Evolutionary conservation across 2,113 vertebrate genomes (phyloP), one percentile per base, ranked within the genome.

Genomic region (Zingel zingel): DNA sequence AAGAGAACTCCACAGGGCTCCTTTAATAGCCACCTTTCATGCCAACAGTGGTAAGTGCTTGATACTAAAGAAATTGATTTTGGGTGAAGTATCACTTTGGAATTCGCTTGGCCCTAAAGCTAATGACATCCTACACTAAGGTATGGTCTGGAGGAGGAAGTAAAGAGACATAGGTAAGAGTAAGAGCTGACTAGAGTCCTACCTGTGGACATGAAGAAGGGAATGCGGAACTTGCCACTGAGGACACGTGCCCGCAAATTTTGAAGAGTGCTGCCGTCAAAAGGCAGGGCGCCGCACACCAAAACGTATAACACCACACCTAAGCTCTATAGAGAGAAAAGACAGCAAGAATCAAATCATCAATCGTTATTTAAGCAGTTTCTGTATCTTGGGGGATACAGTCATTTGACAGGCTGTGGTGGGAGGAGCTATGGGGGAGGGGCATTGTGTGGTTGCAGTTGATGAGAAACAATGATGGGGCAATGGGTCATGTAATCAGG

Each of bases 171-270:
- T 6, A 30, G 19, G 39, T 21, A 5, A 36, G 23, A 67, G 59
- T 27, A 23, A 33, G 36, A 27, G 21, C 7, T 51, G 18, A 56
- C 9, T 16, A 2, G 12, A 30, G 21, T 54, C 95, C 93, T 89
- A 99, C 98, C 98, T 97, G 98, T 99, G 92, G 98, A 99, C 98
- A 99, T 99, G 93, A 99, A 99, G 91, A 99, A 99, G 0, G 98
- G 98, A 85, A 99, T 99, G 83, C 98, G 97, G 81, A 99, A 99
- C 77, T 99, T 99, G 6, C 98, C 98, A 16, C 98, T 99, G 85
- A 99, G 94, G 83, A 99, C 98, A 6, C 98, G 95, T 0, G 98
- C 98, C 1, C 98, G 96, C 90, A 99, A 95, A 83, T 99, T 99
- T 95, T 99, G 98, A 90, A 99, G 95, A 25, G 98, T 99, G 94